Evolutionary conservation across 2,113 vertebrate genomes (phyloP), one percentile per base, ranked within the genome.

Genomic region (Xyrauchen texanus): DNA sequence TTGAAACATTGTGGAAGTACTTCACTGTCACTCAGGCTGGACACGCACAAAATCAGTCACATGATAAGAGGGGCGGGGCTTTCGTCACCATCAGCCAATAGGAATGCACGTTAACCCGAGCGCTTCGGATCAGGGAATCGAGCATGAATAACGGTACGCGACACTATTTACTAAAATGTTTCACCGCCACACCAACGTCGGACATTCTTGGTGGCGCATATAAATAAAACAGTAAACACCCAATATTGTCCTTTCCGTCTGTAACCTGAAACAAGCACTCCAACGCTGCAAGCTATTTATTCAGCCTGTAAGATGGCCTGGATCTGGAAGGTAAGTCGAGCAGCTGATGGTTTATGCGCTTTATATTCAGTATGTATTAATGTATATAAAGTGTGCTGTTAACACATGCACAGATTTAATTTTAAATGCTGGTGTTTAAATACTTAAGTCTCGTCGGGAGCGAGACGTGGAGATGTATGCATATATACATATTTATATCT

Each of bases 311-410:
- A 65, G 8, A 88, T 88, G 93, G 92, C 92, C 91, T 94, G 92
- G 92, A 89, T 94, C 76, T 92, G 92, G 84, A 94, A 94, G 93
- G 93, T 94, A 87, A 91, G 90, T 79, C 13, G 42, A 79, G 77
- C 46, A 46, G 47, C 3, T 7, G 4, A 68, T 3, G 46, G 9
- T 51, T 49, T 51, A 12, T 11, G 63, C 47, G 47, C 42, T 71
- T 68, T 16, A 47, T 69, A 10, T 58, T 34, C 8, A 16, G 8
- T 8, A 12, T 51, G 49, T 16, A 63, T 44, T 8, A 7, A 60
- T 46, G 13, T 53, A 7, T 15, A 16, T 58, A 21, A 11, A 53
- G 45, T 45, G 13, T 16, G 21, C 34, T 10, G 51, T 34, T 34
- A 34, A 34, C 21, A 34, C 21, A 34, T 34, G 21, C 34, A 15